phyloP scores from a whole-genome alignment of 2,888 invertebrate genomes.

The Rhagium mordax region DNA sequence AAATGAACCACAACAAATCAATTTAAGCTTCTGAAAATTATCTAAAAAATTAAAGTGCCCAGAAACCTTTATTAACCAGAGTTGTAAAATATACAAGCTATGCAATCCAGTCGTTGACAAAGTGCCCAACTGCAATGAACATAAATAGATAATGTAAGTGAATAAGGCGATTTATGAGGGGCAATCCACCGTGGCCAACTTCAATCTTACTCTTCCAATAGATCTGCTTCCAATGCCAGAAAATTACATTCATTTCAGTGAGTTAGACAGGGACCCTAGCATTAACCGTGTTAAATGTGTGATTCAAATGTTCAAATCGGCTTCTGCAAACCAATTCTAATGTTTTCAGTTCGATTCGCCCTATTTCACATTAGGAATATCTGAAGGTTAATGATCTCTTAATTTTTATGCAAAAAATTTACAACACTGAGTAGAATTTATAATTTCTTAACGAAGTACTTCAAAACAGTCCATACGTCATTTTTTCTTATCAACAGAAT shows the following conservation, averaged over 20 bases:
- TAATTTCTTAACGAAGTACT: no score
- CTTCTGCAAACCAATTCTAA: slow-evolving; percentile 46
- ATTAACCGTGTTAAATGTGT: slow-evolving; percentile 44
- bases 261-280: slow-evolving; percentile 33
- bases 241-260: slow-evolving; percentile 37
- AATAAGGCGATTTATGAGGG: slow-evolving; percentile 64
- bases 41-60: not conserved
- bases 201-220: slow-evolving; percentile 51
- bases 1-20: not conserved
- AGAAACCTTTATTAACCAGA: not conserved
- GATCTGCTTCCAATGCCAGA: slow-evolving; percentile 27
- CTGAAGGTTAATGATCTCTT: not conserved
- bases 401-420: slow-evolving; percentile 10
- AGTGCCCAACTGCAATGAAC: slow-evolving; percentile 61
- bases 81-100: not conserved
- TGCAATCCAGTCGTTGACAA: slow-evolving; percentile 54
- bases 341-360: slow-evolving; percentile 48
- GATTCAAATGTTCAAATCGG: slow-evolving; percentile 34
- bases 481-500: no score
- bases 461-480: no score
- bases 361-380: slow-evolving; percentile 17
- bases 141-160: slow-evolving; percentile 64
- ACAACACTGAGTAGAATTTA: not conserved
- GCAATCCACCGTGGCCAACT: slow-evolving; percentile 59
- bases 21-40: not conserved